Conservation (phyloP, 2,888 invertebrate species). For the Clepsis dumicolana region DNA sequence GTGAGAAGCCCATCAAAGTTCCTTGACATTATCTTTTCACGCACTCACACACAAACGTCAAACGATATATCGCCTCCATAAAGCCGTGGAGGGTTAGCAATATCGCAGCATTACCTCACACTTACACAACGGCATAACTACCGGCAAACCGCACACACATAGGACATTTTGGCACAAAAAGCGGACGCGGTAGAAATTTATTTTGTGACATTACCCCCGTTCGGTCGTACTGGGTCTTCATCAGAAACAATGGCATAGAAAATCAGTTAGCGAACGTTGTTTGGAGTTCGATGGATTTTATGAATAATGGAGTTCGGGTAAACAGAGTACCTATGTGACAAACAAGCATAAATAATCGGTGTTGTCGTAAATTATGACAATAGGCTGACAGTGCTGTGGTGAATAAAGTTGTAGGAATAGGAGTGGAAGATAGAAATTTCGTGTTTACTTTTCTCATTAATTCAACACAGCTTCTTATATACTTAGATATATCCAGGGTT, state of each 20-base stretch:
- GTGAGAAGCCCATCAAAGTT: slow-evolving; percentile 23
- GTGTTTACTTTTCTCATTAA: no score
- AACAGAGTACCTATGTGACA: slow-evolving; percentile 8
- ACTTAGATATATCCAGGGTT: no score
- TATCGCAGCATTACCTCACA: slow-evolving; percentile 8
- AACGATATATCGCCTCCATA: slow-evolving; percentile 30
- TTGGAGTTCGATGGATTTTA: slow-evolving; percentile 30
- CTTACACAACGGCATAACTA: slow-evolving; percentile 3
- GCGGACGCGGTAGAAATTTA: slow-evolving; percentile 15
- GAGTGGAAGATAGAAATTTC: no score
- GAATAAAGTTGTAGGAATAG: background rate
- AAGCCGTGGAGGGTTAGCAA: slow-evolving; percentile 26
- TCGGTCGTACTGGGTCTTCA: slow-evolving; percentile 24
- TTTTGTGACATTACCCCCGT: slow-evolving; percentile 33
- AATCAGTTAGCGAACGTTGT: slow-evolving; percentile 30
- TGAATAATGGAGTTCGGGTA: slow-evolving; percentile 19
- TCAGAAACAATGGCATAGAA: slow-evolving; percentile 37
- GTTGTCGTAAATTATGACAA: background rate
- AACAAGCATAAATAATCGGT: background rate
- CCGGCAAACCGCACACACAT: background rate
- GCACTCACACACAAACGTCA: slow-evolving; percentile 30
- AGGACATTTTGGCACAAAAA: background rate
- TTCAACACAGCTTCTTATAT: no score
- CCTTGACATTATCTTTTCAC: slow-evolving; percentile 37
- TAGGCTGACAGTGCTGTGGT: background rate